phyloP scores from a whole-genome alignment of 2,113 vertebrate genomes.

The Meleagris gallopavo region DNA sequence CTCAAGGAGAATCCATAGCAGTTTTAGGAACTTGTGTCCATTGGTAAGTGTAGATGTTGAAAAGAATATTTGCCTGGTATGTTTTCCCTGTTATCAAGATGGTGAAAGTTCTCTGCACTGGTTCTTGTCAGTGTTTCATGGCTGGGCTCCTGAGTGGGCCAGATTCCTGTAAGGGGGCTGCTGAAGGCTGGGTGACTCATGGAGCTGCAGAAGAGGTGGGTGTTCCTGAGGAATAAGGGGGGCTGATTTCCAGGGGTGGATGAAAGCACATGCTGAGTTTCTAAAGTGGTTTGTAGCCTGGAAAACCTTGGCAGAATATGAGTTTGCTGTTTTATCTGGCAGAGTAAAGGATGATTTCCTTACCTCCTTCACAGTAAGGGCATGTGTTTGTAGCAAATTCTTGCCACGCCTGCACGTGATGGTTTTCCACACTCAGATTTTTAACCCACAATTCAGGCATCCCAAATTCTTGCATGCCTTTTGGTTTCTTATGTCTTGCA shows the following conservation, averaged over 20 bases:
- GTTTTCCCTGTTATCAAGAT: background rate
- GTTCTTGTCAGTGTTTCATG: background rate
- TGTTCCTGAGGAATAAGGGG: background rate
- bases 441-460: background rate
- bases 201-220: background rate
- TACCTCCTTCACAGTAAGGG: background rate
- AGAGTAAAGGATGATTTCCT: background rate
- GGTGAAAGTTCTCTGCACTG: background rate
- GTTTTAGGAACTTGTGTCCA: background rate
- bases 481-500: background rate
- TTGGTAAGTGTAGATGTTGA: background rate
- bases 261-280: background rate
- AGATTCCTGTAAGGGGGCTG: constrained; percentile 16
- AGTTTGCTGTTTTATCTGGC: constrained; percentile 29
- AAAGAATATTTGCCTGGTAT: background rate
- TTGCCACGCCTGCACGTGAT: background rate
- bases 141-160: background rate
- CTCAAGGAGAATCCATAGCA: background rate
- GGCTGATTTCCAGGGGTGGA: background rate
- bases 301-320: background rate
- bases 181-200: background rate
- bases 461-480: background rate
- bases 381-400: background rate
- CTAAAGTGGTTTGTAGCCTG: background rate
- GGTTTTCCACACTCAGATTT: background rate